Conservation (phyloP, 2,113 vertebrate species). For the Potamarius usumacintae region DNA sequence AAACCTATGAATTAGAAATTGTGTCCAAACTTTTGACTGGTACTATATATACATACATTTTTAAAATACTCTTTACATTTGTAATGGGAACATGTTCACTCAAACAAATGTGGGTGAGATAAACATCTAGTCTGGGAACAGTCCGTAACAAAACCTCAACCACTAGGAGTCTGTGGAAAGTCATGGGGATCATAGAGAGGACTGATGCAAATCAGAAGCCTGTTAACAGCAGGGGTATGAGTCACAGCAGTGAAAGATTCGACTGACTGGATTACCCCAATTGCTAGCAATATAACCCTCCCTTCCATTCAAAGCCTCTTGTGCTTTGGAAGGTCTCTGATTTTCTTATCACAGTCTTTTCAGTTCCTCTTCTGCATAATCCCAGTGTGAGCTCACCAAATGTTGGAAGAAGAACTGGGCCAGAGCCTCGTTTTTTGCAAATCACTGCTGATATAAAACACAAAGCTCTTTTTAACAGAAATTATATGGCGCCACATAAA, state of each 20-base stretch:
- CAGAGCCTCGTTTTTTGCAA: neutral
- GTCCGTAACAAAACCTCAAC: neutral
- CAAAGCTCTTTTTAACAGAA: neutral
- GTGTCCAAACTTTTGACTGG: no score
- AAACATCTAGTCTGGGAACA: neutral
- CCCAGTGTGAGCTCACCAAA: slow-evolving; percentile 21
- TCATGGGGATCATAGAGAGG: neutral
- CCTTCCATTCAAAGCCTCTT: neutral
- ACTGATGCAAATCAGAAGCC: neutral
- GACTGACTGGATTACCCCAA: neutral
- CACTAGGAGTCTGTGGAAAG: neutral
- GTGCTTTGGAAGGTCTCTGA: neutral
- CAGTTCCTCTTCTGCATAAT: slow-evolving; percentile 6
- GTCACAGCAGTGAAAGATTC: neutral
- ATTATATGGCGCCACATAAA: neutral
- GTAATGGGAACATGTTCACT: neutral
- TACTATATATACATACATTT: neutral
- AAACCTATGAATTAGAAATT: no score
- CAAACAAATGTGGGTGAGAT: neutral
- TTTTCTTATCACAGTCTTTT: neutral
- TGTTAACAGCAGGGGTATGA: slow-evolving; percentile 6
- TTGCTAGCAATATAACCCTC: neutral
- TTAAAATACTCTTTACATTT: neutral
- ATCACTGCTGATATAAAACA: neutral
- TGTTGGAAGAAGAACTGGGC: neutral